Base-by-base conservation (phyloP, 1,140 invertebrate genomes). In the Coboldia fuscipes region DNA sequence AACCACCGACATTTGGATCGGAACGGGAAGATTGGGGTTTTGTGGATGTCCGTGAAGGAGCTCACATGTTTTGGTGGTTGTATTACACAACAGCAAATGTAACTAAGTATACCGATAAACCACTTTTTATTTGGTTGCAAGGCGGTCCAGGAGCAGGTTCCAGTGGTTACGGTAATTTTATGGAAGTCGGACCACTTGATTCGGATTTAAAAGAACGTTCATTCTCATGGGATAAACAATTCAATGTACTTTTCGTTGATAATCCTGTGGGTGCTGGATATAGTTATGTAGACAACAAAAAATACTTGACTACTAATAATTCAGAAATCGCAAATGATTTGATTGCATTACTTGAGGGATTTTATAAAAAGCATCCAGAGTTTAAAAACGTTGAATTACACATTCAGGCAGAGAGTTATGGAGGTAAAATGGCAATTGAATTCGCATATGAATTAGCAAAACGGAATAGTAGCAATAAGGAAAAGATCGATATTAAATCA, bases 191-290 rank as follows among this genome's bases (percentile, higher is more conserved):
- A 3, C 79, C 79, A 0, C 47, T 72, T 0, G 51, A 75, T 18
- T 54, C 76, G 1, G 62, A 75, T 16, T 54, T 84, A 1, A 77
- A 82, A 57, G 76, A 61, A 10, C 65, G 82, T 42, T 68, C 73
- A 39, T 59, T 61, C 40, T 74, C 72, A 10, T 88, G 82, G 82
- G 75, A 80, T 12, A 69, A 69, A 38, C 54, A 72, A 38, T 70
- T 76, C 43, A 89, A 85, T 48, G 63, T 92, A 5, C 44, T 90
- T 1, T 88, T 86, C 48, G 68, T 89, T 13, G 84, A 90, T 45
- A 88, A 83, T 54, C 84, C 84, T 1, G 82, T 90, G 4, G 84
- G 84, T 29, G 68, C 78, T n/a, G 84, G 84, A 1, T 90, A 68
- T 51, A 88, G 82, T 53, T 84, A 83, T 14, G 71, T 23, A 0